Conservation (phyloP, 2,797 vertebrate species). For the Rhinichthys osculus region DNA sequence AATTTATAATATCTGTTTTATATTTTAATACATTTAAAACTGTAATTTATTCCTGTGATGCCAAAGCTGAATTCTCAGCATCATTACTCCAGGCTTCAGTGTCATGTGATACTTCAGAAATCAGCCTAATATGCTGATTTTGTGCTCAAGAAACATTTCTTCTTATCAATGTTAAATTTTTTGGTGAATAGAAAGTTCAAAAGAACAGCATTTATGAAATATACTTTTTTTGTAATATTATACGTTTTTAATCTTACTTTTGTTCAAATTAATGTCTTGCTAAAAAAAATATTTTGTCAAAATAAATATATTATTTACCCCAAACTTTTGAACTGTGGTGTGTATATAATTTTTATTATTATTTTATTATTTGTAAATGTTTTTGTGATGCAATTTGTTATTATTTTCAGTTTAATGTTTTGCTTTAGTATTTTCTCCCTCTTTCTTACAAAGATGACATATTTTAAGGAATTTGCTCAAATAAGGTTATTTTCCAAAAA, state of each 20-base stretch:
- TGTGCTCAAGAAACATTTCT: not conserved
- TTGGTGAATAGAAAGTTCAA: not conserved
- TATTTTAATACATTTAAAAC: too few relatives aligned
- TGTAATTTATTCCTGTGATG: too few relatives aligned
- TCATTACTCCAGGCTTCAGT: not conserved
- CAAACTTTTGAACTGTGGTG: not conserved
- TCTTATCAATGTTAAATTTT: not conserved
- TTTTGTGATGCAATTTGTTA: not conserved
- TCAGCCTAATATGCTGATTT: not conserved
- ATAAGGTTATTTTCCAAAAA: too few relatives aligned
- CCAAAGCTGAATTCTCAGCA: too few relatives aligned
- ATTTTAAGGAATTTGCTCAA: not conserved
- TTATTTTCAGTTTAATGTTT: not conserved
- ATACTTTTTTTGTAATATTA: not conserved
- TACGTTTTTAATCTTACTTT: not conserved
- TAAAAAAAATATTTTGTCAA: not conserved
- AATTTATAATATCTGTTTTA: not conserved
- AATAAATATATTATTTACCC: too few relatives aligned
- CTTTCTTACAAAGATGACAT: not conserved
- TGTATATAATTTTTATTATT: not conserved
- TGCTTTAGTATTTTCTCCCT: not conserved
- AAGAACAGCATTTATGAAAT: not conserved
- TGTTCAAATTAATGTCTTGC: not conserved
- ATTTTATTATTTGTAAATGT: not conserved
- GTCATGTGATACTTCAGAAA: not conserved